Conservation (phyloP, 2,888 invertebrate species). For the Spialia ferax region DNA sequence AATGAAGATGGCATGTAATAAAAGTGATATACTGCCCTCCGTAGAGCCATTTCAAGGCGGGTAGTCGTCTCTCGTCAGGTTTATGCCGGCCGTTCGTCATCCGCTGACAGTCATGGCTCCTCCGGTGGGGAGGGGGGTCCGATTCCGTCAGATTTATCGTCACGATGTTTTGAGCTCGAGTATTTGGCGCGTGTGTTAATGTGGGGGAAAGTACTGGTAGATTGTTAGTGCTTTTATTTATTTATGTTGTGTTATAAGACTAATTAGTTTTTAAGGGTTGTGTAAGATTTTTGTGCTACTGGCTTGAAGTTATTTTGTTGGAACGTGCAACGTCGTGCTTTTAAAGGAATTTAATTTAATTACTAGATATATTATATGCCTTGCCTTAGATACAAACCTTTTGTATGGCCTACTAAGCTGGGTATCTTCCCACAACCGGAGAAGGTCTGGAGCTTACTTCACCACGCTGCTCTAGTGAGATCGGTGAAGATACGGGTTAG, state of each 20-base stretch:
- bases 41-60: constrained; percentile 91
- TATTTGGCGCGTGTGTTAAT: constrained; percentile 8
- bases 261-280: neutral
- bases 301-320: too few relatives aligned
- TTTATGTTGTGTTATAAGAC: neutral
- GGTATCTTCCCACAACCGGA: too few relatives aligned
- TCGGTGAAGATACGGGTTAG: too few relatives aligned
- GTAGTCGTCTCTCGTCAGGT: constrained; percentile 90
- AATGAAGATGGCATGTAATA: constrained; percentile 91
- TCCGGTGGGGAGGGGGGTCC: constrained; percentile 61
- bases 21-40: constrained; percentile 93
- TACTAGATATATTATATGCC: too few relatives aligned
- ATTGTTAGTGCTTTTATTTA: neutral
- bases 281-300: too few relatives aligned
- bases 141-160: constrained; percentile 34
- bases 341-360: too few relatives aligned
- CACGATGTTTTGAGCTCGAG: constrained; percentile 5
- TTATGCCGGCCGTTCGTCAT: constrained; percentile 92
- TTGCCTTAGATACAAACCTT: too few relatives aligned
- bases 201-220: constrained; percentile 5
- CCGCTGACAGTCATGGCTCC: constrained; percentile 88
- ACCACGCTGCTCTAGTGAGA: too few relatives aligned
- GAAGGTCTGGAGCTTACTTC: too few relatives aligned
- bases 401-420: too few relatives aligned
- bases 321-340: too few relatives aligned